These are phyloP conservation scores for Pseudobourletiella spinata DNA, from an alignment of 1,140 invertebrate genomes.

Conservation along the genomic window DNA sequence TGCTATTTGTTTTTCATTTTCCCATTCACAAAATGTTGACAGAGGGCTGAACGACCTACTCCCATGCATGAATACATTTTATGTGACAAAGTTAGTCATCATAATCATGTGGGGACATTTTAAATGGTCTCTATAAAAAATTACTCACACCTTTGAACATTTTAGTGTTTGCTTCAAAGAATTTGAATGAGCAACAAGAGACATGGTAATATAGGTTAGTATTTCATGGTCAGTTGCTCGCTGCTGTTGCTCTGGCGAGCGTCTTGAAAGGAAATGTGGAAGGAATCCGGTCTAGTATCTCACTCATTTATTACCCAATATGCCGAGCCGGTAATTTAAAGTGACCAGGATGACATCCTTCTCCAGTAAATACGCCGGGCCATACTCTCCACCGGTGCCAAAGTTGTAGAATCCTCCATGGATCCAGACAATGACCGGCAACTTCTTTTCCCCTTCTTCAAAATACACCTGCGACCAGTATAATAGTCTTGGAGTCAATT, in stretches of 20 bases:
- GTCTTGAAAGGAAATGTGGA: neutral
- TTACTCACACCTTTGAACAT: neutral
- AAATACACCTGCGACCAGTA: neutral
- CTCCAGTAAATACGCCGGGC: constrained; percentile 21
- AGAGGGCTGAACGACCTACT: no score
- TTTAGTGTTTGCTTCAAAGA: no score
- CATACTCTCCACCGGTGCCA: constrained; percentile 22
- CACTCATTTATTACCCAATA: constrained; percentile 13
- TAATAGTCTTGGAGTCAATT: neutral
- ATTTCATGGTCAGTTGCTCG: neutral
- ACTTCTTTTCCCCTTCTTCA: constrained; percentile 8
- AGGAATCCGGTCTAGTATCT: neutral
- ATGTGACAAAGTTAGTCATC: no score
- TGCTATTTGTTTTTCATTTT: no score
- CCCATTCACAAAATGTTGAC: no score
- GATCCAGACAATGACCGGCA: constrained; percentile 26
- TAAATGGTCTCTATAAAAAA: no score
- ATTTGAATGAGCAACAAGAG: no score
- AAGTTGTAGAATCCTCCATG: constrained; percentile 23
- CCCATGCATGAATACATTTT: no score
- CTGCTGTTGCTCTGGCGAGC: neutral
- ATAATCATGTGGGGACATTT: no score
- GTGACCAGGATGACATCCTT: constrained; percentile 28
- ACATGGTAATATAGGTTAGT: no score
- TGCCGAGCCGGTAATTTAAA: constrained; percentile 25